Conservation (phyloP, 2,113 vertebrate species). For the Onychostoma macrolepis region DNA sequence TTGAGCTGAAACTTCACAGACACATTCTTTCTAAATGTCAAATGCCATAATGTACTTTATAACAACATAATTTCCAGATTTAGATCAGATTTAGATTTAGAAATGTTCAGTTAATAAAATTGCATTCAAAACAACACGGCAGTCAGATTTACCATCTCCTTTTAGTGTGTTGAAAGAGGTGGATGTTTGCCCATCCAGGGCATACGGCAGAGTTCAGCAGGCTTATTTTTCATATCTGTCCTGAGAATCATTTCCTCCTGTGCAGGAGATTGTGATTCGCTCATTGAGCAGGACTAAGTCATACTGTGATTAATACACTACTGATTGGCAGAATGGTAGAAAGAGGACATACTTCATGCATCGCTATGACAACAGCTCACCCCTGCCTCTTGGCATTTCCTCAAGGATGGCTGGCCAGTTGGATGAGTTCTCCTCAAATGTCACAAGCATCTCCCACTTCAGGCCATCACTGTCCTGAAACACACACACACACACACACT, state of each 20-base stretch:
- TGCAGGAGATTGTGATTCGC: not conserved
- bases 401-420: slow-evolving; percentile 38
- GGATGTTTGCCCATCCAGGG: not conserved
- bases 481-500: slow-evolving; percentile 23
- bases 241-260: slow-evolving; percentile 6
- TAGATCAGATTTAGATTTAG: not conserved
- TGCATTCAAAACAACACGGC: not conserved
- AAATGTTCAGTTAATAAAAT: not conserved
- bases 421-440: slow-evolving; percentile 44
- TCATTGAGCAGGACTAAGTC: slow-evolving; percentile 30
- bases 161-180: slow-evolving; percentile 1
- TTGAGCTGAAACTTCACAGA: too few species aligned
- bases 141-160: not conserved
- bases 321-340: slow-evolving; percentile 5
- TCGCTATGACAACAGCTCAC: slow-evolving; percentile 37
- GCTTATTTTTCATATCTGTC: not conserved
- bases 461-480: slow-evolving; percentile 42
- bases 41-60: not conserved
- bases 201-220: not conserved
- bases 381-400: slow-evolving; percentile 47
- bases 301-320: slow-evolving; percentile 38
- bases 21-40: not conserved
- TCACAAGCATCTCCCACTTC: slow-evolving; percentile 43
- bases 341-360: slow-evolving; percentile 30
- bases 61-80: not conserved